Percentiles rank a stretch among this genome's conserved stretches.
phyloP scores from a whole-genome alignment of 2,113 vertebrate genomes.

The Potamarius usumacintae region DNA sequence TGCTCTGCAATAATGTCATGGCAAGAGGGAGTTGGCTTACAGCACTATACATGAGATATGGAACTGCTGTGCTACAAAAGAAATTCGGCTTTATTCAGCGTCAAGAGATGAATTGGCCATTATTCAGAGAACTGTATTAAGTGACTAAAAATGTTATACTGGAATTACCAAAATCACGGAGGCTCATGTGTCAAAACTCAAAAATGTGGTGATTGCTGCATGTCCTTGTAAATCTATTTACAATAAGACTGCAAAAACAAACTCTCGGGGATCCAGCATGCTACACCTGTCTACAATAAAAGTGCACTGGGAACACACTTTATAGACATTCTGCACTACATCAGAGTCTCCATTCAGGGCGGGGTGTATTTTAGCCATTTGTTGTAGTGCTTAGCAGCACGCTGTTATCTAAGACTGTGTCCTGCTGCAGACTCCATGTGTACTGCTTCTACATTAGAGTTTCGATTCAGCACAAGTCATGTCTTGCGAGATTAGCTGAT shows the following conservation, averaged over 20 bases:
- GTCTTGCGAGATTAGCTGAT: slow-evolving; percentile 16
- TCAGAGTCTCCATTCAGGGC: slow-evolving; percentile 11
- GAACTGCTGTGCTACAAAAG: neutral
- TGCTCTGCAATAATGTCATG: slow-evolving; percentile 50
- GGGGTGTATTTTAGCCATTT: slow-evolving; percentile 27
- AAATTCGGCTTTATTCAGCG: slow-evolving; percentile 28
- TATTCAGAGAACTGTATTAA: slow-evolving; percentile 26
- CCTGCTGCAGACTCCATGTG: neutral
- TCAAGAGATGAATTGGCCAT: neutral
- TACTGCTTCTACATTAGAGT: neutral
- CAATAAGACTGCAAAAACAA: slow-evolving; percentile 26
- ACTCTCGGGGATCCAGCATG: slow-evolving; percentile 7
- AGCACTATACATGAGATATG: slow-evolving; percentile 38
- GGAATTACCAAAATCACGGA: slow-evolving; percentile 6
- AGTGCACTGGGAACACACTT: neutral
- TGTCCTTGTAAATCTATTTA: slow-evolving; percentile 36
- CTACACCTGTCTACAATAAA: slow-evolving; percentile 35
- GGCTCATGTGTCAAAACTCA: slow-evolving; percentile 4
- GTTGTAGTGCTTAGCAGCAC: slow-evolving; percentile 16
- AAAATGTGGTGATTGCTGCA: slow-evolving; percentile 15
- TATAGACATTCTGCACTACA: slow-evolving; percentile 23
- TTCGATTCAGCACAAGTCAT: neutral
- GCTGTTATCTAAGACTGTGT: slow-evolving; percentile 5
- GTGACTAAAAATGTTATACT: neutral
- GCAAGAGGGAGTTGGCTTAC: slow-evolving; percentile 44